These are phyloP conservation scores for Chorisops tibialis DNA, from an alignment of 2,888 invertebrate genomes.

Conservation along the genomic window DNA sequence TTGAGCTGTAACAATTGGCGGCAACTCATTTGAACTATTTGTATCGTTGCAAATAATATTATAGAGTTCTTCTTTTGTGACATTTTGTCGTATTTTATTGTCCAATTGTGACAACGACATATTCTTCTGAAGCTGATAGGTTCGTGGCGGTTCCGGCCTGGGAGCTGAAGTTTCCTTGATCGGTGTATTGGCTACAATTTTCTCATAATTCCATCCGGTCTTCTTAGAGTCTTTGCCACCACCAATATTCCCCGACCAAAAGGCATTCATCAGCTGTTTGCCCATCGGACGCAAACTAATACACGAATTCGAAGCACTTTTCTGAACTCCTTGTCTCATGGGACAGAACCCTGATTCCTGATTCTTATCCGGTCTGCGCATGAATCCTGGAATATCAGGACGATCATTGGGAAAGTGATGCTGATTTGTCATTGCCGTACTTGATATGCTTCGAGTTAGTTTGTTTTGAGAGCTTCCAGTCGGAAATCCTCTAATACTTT, in stretches of 20 bases:
- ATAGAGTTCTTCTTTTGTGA: conserved; percentile 51
- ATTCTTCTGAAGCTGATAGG: conserved; percentile 46
- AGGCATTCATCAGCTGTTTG: conserved; percentile 50
- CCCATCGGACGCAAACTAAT: conserved; percentile 40
- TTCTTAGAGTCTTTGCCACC: conserved; percentile 43
- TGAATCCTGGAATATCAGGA: conserved; percentile 33
- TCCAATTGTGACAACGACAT: conserved; percentile 50
- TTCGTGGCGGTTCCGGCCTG: conserved; percentile 18
- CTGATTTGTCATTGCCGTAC: conserved; percentile 43
- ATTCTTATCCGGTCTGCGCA: conserved; percentile 23
- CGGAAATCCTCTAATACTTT: conserved; percentile 36
- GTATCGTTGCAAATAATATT: conserved; percentile 50
- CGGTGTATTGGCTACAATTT: conserved; percentile 39
- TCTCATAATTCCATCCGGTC: conserved; percentile 49
- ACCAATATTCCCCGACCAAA: conserved; percentile 50
- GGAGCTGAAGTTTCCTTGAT: background rate
- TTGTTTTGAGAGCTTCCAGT: conserved; percentile 27
- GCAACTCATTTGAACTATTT: background rate
- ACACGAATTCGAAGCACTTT: conserved; percentile 39
- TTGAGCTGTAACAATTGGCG: background rate
- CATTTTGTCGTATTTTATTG: conserved; percentile 48
- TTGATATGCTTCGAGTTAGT: conserved; percentile 50
- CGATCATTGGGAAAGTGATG: conserved; percentile 33
- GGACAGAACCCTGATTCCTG: background rate
- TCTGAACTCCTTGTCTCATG: conserved; percentile 30